Percentiles rank a stretch among this genome's conserved stretches.
These are phyloP conservation scores for Catharus minimus DNA, from an alignment of 2,113 vertebrate species.

Conservation along the genomic window DNA sequence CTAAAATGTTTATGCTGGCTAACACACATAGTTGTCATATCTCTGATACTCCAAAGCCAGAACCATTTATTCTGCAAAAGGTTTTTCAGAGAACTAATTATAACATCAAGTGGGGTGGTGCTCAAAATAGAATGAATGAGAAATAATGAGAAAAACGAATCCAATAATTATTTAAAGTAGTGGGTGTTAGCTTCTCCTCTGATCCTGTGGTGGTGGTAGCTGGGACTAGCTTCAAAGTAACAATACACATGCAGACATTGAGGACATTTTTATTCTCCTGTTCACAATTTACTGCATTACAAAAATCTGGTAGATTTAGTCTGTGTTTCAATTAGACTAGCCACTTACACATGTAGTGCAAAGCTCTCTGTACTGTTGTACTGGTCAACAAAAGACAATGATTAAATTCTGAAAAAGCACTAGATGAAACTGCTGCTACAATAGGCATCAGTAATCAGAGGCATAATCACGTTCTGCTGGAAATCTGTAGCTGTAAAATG, in stretches of 20 bases:
- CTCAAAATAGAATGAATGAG: constrained; percentile 73
- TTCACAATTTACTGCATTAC: constrained; percentile 83
- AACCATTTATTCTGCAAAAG: constrained; percentile 67
- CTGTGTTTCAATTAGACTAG: constrained; percentile 85
- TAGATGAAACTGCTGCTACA: constrained; percentile 80
- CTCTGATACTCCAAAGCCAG: constrained; percentile 48
- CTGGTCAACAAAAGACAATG: constrained; percentile 91
- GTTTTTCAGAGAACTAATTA: constrained; percentile 78
- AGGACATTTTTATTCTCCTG: constrained; percentile 80
- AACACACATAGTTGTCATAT: constrained; percentile 26
- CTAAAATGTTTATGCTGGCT: constrained; percentile 23
- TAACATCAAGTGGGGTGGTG: constrained; percentile 77
- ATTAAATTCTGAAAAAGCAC: constrained; percentile 85
- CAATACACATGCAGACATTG: constrained; percentile 77
- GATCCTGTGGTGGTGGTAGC: constrained; percentile 74
- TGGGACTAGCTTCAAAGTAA: constrained; percentile 77
- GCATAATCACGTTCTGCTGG: constrained; percentile 77
- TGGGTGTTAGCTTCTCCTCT: constrained; percentile 74
- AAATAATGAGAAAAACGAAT: constrained; percentile 76
- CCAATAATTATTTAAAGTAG: constrained; percentile 82
- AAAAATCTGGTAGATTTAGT: constrained; percentile 80
- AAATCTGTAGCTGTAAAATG: constrained; percentile 74
- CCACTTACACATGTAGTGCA: constrained; percentile 76
- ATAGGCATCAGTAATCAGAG: constrained; percentile 79
- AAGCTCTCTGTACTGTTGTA: constrained; percentile 83